These are phyloP conservation scores for Magallana ariakensis DNA, from an alignment of 1,140 invertebrate species.

Conservation along the genomic window DNA sequence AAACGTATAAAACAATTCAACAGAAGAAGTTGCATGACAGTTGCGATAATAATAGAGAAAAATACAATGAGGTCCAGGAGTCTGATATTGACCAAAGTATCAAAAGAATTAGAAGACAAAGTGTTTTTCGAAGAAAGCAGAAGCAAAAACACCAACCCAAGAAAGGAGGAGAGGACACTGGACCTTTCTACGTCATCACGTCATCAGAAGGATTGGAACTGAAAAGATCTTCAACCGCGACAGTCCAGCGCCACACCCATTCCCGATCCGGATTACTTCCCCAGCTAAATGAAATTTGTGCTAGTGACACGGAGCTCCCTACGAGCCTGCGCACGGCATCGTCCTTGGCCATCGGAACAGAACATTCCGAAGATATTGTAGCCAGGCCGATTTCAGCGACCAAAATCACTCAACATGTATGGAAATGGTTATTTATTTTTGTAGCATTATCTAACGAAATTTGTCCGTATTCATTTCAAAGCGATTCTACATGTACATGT, in stretches of 20 bases:
- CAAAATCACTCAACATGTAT: neutral
- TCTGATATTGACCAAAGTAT: slow-evolving; percentile 5
- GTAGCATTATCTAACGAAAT: too few species aligned
- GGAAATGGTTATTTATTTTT: neutral
- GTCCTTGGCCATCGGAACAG: neutral
- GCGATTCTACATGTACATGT: too few species aligned
- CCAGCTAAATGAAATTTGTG: neutral
- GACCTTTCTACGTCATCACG: neutral
- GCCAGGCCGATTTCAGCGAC: neutral
- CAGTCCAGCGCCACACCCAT: neutral
- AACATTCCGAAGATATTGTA: neutral
- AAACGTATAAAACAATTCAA: neutral
- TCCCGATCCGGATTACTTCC: neutral
- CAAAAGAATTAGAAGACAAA: neutral
- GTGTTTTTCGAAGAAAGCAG: neutral
- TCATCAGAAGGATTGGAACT: neutral
- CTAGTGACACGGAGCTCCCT: neutral
- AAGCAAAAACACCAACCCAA: neutral
- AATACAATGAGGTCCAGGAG: neutral
- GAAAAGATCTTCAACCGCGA: neutral
- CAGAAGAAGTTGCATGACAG: neutral
- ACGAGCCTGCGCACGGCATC: neutral
- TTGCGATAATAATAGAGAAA: neutral
- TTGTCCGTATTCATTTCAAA: too few species aligned
- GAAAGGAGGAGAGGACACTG: neutral